Conservation (phyloP, 1,140 invertebrate species). For the Parapsyche elsis region DNA sequence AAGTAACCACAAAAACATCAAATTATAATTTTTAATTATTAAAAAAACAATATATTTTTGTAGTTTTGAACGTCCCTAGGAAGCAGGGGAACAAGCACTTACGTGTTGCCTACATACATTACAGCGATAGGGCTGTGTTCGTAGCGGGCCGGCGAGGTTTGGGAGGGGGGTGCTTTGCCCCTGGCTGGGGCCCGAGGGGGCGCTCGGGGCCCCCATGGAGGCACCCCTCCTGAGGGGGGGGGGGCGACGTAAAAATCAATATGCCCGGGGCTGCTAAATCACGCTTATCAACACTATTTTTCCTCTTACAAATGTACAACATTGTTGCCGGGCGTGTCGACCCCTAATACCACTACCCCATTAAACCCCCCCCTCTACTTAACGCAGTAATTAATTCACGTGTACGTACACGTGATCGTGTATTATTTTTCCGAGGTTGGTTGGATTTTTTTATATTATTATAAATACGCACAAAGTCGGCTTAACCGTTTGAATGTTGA, state of each 20-base stretch:
- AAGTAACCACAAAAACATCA: too few species aligned
- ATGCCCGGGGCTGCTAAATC: conserved; percentile 78
- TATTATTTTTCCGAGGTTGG: too few species aligned
- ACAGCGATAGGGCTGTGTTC: conserved; percentile 51
- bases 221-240: conserved; percentile 55
- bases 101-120: conserved; percentile 57
- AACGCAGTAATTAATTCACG: neutral
- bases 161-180: neutral
- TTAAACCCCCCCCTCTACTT: neutral
- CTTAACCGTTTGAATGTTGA: too few species aligned
- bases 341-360: neutral
- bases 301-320: conserved; percentile 63
- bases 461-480: neutral
- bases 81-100: conserved; percentile 56
- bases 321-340: conserved; percentile 2
- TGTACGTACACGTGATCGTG: neutral
- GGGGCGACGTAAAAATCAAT: conserved; percentile 76
- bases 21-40: too few species aligned
- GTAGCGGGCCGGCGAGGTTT: conserved; percentile 27
- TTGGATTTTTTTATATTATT: neutral
- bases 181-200: conserved; percentile 52
- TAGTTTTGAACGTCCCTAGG: conserved; percentile 41
- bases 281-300: conserved; percentile 78
- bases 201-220: conserved; percentile 56
- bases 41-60: too few species aligned